Base-by-base conservation (phyloP, 2,797 vertebrate species). In the Pygocentrus nattereri region DNA sequence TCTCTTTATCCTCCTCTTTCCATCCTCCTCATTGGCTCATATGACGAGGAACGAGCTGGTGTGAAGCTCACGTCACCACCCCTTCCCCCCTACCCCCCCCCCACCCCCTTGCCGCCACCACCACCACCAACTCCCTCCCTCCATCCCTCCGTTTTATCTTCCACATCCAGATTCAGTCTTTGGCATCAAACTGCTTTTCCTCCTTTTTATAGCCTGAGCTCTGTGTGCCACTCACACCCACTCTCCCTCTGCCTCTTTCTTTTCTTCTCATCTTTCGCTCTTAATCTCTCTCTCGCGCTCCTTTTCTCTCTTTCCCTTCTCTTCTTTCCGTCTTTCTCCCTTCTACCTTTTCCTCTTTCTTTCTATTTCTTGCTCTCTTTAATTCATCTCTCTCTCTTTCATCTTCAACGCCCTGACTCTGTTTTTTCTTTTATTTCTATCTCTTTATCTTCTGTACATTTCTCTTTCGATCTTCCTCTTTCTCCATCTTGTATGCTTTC, bases 111-210 rank as follows among this genome's bases (percentile, higher is more conserved):
- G 41, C 16, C 21, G 54, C 19, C 30, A 23, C 23, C 23, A 27
- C 31, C 61, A 38, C 62, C 64, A 69, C 13, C 84, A 44, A 8
- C 41, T 85, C 84, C 85, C 84, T 81, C 77, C 15, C 21, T 25
- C 70, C 30, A 16, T 62, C 78, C 74, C 38, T 69, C 31, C 18
- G 27, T 47, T 76, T 68, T 76, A 97, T 97, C 91, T 96, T 93
- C n/a, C 95, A 94, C 95, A 97, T 97, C 91, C 97, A 96, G 0
- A 95, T 96, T 92, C 88, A 89, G 89, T 91, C 92, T 89, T 93
- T 92, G 93, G 91, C 96, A 95, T 0, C 91, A 93, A 54, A 95
- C 94, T 30, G 91, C 90, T 90, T 91, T 81, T 72, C 59, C 83
- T 84, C 93, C 92, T 93, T 93, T 93, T 93, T 88, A 92, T 95